These are phyloP conservation scores for Anoncus sp. DNA, from an alignment of 2,888 invertebrate species.

Conservation along the genomic window DNA sequence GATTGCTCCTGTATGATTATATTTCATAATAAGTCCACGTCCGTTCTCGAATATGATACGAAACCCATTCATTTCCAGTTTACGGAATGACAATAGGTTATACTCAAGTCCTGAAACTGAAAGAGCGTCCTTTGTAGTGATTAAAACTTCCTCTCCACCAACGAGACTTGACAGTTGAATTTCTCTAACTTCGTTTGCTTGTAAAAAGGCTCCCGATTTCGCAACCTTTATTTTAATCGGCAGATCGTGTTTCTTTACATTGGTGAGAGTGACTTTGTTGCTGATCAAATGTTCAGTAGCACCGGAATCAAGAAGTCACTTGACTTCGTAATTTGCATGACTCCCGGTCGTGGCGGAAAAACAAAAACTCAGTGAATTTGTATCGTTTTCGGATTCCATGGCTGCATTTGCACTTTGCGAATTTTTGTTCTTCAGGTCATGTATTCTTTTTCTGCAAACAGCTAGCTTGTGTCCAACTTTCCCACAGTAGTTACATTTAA, in stretches of 20 bases:
- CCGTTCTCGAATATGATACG: conserved; percentile 66
- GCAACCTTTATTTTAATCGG: conserved; percentile 60
- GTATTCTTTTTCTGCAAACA: conserved; percentile 3
- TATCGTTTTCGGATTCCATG: neutral
- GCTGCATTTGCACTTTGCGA: too few relatives aligned
- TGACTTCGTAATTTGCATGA: conserved; percentile 21
- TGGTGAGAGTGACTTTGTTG: conserved; percentile 38
- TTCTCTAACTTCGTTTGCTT: conserved; percentile 55
- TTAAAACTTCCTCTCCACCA: conserved; percentile 33
- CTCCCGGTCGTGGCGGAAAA: conserved; percentile 29
- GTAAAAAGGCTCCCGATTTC: conserved; percentile 54
- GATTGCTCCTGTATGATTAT: too few relatives aligned
- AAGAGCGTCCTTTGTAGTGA: conserved; percentile 64
- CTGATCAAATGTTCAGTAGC: conserved; percentile 68
- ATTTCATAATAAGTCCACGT: conserved; percentile 60
- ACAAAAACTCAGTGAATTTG: conserved; percentile 8
- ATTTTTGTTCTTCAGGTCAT: too few relatives aligned
- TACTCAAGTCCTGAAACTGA: conserved; percentile 59
- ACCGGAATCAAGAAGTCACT: conserved; percentile 70
- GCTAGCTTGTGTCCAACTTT: conserved; percentile 12
- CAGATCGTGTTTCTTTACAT: conserved; percentile 49
- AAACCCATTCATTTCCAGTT: conserved; percentile 67
- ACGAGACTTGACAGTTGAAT: conserved; percentile 45
- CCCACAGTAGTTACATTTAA: conserved; percentile 22
- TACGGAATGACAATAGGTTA: conserved; percentile 68